Conservation (phyloP, 2,888 invertebrate genomes). For the Diarsia dahlii region DNA sequence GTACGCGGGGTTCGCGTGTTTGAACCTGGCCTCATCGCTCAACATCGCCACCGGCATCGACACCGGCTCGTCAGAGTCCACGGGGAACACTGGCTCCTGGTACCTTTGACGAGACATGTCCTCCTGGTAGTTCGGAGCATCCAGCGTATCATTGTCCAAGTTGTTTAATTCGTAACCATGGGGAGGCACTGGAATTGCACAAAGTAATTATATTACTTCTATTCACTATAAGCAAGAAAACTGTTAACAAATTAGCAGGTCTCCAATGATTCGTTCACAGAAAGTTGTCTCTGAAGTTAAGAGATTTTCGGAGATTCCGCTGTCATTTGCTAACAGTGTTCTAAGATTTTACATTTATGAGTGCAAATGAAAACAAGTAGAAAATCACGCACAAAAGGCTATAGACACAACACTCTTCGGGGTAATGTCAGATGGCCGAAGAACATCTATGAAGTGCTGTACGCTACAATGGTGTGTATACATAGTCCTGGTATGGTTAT, state of each 20-base stretch:
- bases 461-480: slow-evolving; percentile 68
- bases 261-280: slow-evolving; percentile 44
- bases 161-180: slow-evolving; percentile 93
- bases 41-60: slow-evolving; percentile 86
- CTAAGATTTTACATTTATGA: slow-evolving; percentile 53
- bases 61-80: slow-evolving; percentile 86
- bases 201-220: slow-evolving; percentile 22
- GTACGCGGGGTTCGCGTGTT: slow-evolving; percentile 94
- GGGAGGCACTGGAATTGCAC: slow-evolving; percentile 89
- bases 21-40: slow-evolving; percentile 90
- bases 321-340: slow-evolving; percentile 53
- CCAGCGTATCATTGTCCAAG: slow-evolving; percentile 92
- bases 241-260: slow-evolving; percentile 50
- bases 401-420: slow-evolving; percentile 64
- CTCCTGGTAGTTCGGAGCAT: slow-evolving; percentile 91
- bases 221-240: slow-evolving; percentile 8
- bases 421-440: slow-evolving; percentile 64
- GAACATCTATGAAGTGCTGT: slow-evolving; percentile 66
- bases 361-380: slow-evolving; percentile 65
- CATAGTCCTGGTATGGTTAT: slow-evolving; percentile 64
- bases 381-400: slow-evolving; percentile 61
- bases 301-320: slow-evolving; percentile 10
- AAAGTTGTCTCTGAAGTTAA: slow-evolving; percentile 43
- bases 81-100: slow-evolving; percentile 81
- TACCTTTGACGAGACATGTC: slow-evolving; percentile 82